phyloP scores from a whole-genome alignment of 2,888 invertebrate species.

The Cerastis rubricosa region DNA sequence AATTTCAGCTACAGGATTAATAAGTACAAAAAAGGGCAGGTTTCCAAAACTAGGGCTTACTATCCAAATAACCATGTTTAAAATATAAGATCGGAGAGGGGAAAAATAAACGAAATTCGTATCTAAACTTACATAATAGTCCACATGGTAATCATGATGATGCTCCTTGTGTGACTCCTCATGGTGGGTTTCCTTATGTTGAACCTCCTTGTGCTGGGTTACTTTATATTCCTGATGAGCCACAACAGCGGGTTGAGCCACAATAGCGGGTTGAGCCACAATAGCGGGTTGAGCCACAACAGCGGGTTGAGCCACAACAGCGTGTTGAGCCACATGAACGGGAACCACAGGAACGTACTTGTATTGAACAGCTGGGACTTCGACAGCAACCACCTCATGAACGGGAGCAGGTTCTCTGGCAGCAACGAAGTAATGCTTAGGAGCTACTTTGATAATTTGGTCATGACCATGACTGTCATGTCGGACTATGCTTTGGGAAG shows the following conservation, averaged over 20 bases:
- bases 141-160: constrained; percentile 72
- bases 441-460: constrained; percentile 65
- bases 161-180: constrained; percentile 56
- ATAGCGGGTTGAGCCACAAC: constrained; percentile 27
- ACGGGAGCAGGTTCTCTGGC: constrained; percentile 71
- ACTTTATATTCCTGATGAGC: constrained; percentile 39
- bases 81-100: background rate
- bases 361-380: constrained; percentile 47
- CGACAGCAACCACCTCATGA: constrained; percentile 57
- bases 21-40: background rate
- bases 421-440: constrained; percentile 68
- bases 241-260: constrained; percentile 34
- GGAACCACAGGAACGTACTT: constrained; percentile 44
- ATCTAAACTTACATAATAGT: constrained; percentile 76
- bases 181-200: constrained; percentile 61
- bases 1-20: background rate
- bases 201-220: constrained; percentile 47
- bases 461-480: constrained; percentile 64
- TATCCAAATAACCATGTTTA: background rate
- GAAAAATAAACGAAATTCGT: background rate
- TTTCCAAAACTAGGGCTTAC: background rate
- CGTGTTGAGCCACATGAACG: constrained; percentile 34
- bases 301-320: constrained; percentile 42
- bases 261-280: constrained; percentile 43
- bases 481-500: constrained; percentile 75